phyloP scores from a whole-genome alignment of 2,888 invertebrate genomes.

The Nomada flava region DNA sequence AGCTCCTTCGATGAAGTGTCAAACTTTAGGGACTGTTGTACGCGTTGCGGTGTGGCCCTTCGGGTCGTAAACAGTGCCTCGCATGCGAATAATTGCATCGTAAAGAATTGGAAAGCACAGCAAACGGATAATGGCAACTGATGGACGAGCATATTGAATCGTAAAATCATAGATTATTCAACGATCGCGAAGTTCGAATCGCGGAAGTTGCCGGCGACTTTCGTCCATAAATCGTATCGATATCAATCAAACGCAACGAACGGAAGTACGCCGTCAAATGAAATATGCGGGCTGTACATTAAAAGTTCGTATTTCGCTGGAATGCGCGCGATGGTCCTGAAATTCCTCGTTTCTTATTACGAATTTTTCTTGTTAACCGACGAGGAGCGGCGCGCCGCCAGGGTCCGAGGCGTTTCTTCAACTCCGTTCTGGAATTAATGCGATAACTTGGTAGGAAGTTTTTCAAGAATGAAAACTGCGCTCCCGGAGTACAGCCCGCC shows the following conservation, averaged over 20 bases:
- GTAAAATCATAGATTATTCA: no score
- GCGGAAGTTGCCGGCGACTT: neutral
- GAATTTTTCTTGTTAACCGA: constrained; percentile 50
- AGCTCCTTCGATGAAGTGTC: neutral
- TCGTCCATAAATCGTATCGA: neutral
- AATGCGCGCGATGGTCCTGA: constrained; percentile 35
- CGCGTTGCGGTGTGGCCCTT: neutral
- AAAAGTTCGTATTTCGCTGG: constrained; percentile 12
- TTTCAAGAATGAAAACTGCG: constrained; percentile 41
- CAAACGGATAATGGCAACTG: no score
- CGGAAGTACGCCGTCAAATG: neutral
- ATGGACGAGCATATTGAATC: no score
- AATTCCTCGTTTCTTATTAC: constrained; percentile 45
- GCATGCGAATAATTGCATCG: no score
- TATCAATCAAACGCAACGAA: constrained; percentile 11
- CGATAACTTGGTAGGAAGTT: constrained; percentile 41
- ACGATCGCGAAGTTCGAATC: no score
- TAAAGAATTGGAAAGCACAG: no score
- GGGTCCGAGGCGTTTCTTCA: constrained; percentile 23
- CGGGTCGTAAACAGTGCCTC: neutral
- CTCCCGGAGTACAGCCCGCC: neutral
- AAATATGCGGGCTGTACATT: constrained; percentile 22
- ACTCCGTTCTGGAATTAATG: constrained; percentile 40
- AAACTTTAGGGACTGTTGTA: constrained; percentile 8
- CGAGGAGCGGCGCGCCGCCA: neutral